Conservation (phyloP, 2,797 vertebrate genomes). For the Gymnothorax javanicus region DNA sequence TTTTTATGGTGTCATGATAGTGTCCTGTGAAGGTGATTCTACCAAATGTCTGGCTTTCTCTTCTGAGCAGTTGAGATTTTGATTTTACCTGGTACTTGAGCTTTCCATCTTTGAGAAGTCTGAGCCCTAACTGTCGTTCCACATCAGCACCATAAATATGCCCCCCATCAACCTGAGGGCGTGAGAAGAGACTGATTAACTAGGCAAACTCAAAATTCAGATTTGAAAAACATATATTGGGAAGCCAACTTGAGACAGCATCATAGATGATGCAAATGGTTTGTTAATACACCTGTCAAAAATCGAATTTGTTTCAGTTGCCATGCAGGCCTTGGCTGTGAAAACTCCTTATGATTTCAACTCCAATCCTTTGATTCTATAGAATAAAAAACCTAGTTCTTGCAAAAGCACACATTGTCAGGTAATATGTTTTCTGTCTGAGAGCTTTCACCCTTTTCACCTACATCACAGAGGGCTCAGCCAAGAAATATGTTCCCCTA, state of each 20-base stretch:
- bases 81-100: conserved; percentile 88
- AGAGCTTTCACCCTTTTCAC: no score
- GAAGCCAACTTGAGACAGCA: neutral
- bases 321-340: neutral
- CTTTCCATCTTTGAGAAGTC: conserved; percentile 88
- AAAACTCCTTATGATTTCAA: neutral
- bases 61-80: neutral
- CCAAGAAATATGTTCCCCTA: no score
- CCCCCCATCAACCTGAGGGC: conserved; percentile 83
- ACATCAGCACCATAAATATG: conserved; percentile 89
- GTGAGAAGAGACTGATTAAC: neutral
- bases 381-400: no score
- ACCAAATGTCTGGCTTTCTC: neutral
- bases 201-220: neutral
- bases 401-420: no score
- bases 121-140: conserved; percentile 80
- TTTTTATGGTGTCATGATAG: neutral
- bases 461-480: no score
- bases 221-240: neutral
- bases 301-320: neutral
- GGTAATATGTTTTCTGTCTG: no score
- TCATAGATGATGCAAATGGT: neutral
- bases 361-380: no score
- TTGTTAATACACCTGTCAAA: neutral
- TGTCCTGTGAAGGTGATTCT: neutral